Conservation (phyloP, 2,113 vertebrate species). For the Semnornis frantzii region DNA sequence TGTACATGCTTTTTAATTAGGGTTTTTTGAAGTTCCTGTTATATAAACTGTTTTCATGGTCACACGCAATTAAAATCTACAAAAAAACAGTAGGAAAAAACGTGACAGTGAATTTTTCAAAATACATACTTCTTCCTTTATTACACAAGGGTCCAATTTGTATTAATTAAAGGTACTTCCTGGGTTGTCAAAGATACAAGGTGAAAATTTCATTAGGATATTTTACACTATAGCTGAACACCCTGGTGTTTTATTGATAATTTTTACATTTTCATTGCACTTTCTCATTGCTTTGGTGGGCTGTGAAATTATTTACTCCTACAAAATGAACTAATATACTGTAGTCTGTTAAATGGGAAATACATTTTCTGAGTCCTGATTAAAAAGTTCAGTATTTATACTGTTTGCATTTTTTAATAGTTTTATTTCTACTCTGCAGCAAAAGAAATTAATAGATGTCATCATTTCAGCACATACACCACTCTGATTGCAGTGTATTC, state of each 20-base stretch:
- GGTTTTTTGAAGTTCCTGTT: neutral
- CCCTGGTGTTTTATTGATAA: conserved; percentile 3
- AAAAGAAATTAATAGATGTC: neutral
- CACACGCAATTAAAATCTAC: neutral
- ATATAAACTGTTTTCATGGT: neutral
- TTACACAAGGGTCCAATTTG: neutral
- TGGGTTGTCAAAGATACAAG: neutral
- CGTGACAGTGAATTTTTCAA: neutral
- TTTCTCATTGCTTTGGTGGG: conserved; percentile 7
- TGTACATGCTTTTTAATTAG: neutral
- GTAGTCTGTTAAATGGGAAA: neutral
- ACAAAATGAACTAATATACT: neutral
- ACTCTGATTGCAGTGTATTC: neutral
- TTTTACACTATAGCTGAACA: neutral
- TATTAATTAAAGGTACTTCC: conserved; percentile 30
- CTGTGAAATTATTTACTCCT: conserved; percentile 13
- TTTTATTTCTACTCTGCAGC: neutral
- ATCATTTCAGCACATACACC: neutral
- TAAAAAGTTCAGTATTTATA: neutral
- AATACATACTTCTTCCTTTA: neutral
- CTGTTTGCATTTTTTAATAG: neutral
- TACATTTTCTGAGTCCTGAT: neutral
- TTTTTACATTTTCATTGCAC: conserved; percentile 37
- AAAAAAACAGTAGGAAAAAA: neutral
- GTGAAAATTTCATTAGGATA: neutral